Evolutionary conservation across 2,888 invertebrate genomes (phyloP).

Genomic region (Nephrocerus scutellatus): DNA sequence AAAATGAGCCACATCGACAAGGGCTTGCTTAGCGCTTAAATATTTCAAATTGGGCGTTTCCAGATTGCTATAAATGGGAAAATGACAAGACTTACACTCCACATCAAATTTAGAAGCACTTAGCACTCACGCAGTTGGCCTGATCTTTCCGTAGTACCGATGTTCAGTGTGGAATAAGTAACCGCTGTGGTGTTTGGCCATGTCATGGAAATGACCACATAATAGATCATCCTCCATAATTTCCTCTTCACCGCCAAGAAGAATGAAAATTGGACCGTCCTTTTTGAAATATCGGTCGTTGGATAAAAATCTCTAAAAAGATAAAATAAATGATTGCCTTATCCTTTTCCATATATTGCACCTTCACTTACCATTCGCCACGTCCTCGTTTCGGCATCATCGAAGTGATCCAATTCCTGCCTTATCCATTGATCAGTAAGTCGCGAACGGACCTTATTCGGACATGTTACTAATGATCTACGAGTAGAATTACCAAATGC

Average conservation of each 20-base stretch:
- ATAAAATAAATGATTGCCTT: not conserved
- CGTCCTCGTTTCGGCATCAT: conserved; percentile 50
- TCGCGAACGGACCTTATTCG: no score
- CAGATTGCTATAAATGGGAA: no score
- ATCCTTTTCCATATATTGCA: no score
- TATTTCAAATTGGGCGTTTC: conserved; percentile 52
- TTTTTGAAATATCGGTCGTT: conserved; percentile 41
- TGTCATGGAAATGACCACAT: conserved; percentile 54
- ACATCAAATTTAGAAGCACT: conserved; percentile 44
- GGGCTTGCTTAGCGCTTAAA: conserved; percentile 55
- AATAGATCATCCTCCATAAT: conserved; percentile 53
- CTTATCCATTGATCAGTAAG: conserved; percentile 53
- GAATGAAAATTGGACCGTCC: conserved; percentile 54
- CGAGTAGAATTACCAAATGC: no score
- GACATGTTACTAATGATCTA: no score
- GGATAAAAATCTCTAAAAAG: conserved; percentile 45
- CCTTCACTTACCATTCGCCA: conserved; percentile 51
- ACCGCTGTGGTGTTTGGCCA: conserved; percentile 52
- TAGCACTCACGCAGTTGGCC: no score
- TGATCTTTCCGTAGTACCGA: conserved; percentile 66
- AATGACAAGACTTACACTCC: no score
- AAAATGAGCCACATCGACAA: conserved; percentile 56
- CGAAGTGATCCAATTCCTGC: conserved; percentile 56
- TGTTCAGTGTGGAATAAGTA: conserved; percentile 67
- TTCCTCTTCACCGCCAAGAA: conserved; percentile 50